Base-by-base conservation (phyloP, 2,797 vertebrate species). In the Dendrocincla fuliginosa region DNA sequence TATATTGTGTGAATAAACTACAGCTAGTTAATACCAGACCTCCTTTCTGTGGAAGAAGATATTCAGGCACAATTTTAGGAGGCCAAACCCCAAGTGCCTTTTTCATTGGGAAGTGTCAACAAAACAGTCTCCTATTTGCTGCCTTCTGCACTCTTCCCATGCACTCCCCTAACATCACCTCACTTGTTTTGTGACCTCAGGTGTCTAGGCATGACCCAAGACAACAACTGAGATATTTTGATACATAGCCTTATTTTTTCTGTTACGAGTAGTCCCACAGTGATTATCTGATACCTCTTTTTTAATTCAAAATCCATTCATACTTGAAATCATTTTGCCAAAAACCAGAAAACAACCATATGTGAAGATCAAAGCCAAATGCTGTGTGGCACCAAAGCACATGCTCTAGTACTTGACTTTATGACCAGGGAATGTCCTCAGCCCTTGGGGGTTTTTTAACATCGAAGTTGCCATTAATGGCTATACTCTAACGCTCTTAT, bases 371-470 rank as follows among this genome's bases (percentile, higher is more conserved):
- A 46, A 64, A 82, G 11, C 35, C 49, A 70, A 81, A 33, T 25
- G 10, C n/a, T 64, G 0, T 32, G 24, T 67, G 25, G 42, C 46
- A 16, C 13, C 27, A 37, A 42, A 82, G 10, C 46, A 22, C 30
- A 16, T 6, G n/a, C 20, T 44, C 6, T 79, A 11, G 7, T 76
- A 2, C 24, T 71, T 76, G 49, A 22, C 30, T 20, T 78, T 53
- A 25, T 57, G n/a, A 41, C 4, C 11, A 25, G 13, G 16, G 22
- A 64, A 69, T 28, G 4, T 4, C 5, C 19, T 19, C 44, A 63
- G 12, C 3, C 11, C 9, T 32, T 13, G 9, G 1, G 1, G 0
- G 3, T 41, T 49, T 25, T 47, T 47, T 46, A n/a, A 10, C 24
- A 32, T 17, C 42, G 22, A 30, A 61, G 1, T 76, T 92, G 24